A percentile compares a stretch with the other conserved stretches of the same genome.
Conservation (phyloP, 2,888 invertebrate species). For the Oxyteleia sp. region DNA sequence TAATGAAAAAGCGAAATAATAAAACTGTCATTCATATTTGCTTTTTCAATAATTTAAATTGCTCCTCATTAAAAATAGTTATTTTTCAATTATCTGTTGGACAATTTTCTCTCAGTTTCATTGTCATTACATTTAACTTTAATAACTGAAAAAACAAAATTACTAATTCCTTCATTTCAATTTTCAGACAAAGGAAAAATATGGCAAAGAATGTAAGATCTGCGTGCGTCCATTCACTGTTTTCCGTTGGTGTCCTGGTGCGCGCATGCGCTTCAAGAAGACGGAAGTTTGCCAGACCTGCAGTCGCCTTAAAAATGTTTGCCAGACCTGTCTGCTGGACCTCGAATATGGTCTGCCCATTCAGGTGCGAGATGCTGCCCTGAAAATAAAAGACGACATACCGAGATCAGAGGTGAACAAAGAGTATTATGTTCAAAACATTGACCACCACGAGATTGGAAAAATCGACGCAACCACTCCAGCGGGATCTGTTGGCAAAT, state of each 20-base stretch:
- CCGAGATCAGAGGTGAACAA: conserved; percentile 98
- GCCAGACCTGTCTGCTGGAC: conserved; percentile 98
- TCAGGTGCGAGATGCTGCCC: conserved; percentile 96
- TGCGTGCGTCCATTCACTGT: conserved; percentile 98
- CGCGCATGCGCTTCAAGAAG: conserved; percentile 98
- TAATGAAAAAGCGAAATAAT: too few relatives aligned
- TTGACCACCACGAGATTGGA: conserved; percentile 92
- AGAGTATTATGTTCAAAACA: conserved; percentile 97
- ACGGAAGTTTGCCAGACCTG: conserved; percentile 99
- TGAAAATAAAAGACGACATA: conserved; percentile 96
- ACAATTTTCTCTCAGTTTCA: too few relatives aligned
- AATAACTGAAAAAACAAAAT: too few relatives aligned
- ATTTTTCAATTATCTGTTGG: too few relatives aligned
- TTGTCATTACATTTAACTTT: too few relatives aligned
- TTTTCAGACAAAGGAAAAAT: conserved; percentile 96
- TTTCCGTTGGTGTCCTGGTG: conserved; percentile 98
- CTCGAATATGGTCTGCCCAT: conserved; percentile 96
- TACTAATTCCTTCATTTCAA: too few relatives aligned
- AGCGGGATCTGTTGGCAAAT: conserved; percentile 90
- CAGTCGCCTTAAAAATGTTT: conserved; percentile 97
- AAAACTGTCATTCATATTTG: too few relatives aligned
- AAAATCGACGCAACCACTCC: conserved; percentile 87
- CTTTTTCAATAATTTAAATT: too few relatives aligned
- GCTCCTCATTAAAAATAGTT: too few relatives aligned
- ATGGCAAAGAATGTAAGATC: conserved; percentile 98